phyloP scores from a whole-genome alignment of 2,797 vertebrate genomes.

The Sparidentex hasta region DNA sequence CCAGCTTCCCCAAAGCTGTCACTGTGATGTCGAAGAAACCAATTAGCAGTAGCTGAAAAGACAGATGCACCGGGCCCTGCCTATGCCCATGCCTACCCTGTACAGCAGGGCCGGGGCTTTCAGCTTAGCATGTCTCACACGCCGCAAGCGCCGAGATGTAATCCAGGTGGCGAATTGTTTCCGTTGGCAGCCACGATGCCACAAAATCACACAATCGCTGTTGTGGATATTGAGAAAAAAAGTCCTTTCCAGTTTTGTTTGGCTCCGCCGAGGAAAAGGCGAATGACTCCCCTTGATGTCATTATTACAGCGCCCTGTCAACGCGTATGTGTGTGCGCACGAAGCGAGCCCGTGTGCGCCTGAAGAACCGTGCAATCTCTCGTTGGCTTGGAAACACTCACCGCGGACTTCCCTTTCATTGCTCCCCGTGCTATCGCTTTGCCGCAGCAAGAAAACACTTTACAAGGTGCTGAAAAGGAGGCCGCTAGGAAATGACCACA shows the following conservation, averaged over 20 bases:
- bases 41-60: slow-evolving; percentile 63
- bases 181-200: slow-evolving; percentile 40
- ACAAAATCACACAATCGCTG: slow-evolving; percentile 32
- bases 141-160: slow-evolving; percentile 19
- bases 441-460: slow-evolving; percentile 55
- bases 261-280: slow-evolving; percentile 13
- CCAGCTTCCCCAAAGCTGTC: slow-evolving; percentile 28
- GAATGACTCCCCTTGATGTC: slow-evolving; percentile 61
- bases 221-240: slow-evolving; percentile 36
- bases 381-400: slow-evolving; percentile 48
- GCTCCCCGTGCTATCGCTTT: slow-evolving; percentile 42
- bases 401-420: slow-evolving; percentile 60
- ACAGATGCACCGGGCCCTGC: slow-evolving; percentile 18
- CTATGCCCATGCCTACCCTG: background rate
- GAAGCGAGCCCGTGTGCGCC: background rate
- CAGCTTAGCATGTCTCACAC: slow-evolving; percentile 33
- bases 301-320: slow-evolving; percentile 64
- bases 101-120: slow-evolving; percentile 10
- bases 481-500: slow-evolving; percentile 56
- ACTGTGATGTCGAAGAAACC: slow-evolving; percentile 44
- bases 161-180: slow-evolving; percentile 63
- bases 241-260: slow-evolving; percentile 36
- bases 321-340: background rate
- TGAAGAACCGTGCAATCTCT: slow-evolving; percentile 27
- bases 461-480: slow-evolving; percentile 57